A percentile compares a stretch with the other conserved stretches of the same genome.
These are phyloP conservation scores for Chaetodon auriga DNA, from an alignment of 2,113 vertebrate genomes.

Conservation along the genomic window DNA sequence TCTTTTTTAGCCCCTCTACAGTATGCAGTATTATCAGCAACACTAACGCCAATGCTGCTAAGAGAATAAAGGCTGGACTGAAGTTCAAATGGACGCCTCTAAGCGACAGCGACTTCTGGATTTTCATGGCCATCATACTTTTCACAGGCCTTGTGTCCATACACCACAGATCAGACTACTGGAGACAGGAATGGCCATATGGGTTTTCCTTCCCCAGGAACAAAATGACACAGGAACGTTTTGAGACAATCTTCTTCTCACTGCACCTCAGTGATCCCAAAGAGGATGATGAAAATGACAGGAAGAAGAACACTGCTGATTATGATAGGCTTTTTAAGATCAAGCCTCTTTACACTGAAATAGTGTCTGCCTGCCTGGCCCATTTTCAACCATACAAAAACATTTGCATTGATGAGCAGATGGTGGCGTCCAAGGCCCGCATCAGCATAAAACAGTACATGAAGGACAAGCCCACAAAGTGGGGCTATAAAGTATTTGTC, in stretches of 20 bases:
- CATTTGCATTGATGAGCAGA: neutral
- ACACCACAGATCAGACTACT: neutral
- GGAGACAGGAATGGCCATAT: no score
- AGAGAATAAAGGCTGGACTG: neutral
- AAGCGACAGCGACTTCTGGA: neutral
- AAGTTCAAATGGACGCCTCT: neutral
- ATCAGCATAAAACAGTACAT: neutral
- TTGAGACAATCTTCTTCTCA: neutral
- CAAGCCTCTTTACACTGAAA: neutral
- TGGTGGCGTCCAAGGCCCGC: neutral
- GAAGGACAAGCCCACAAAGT: neutral
- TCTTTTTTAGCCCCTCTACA: no score
- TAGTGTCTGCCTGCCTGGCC: neutral
- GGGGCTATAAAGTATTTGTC: neutral
- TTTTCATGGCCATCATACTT: neutral
- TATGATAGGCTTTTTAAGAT: neutral
- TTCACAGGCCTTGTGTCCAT: neutral
- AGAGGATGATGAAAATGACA: neutral
- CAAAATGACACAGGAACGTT: neutral
- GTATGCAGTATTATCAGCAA: no score
- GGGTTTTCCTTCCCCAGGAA: neutral
- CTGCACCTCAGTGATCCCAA: neutral
- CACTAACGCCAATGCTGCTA: no score
- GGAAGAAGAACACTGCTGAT: neutral
- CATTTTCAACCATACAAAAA: neutral